Percentiles rank a stretch among this genome's conserved stretches.
Conservation (phyloP, 2,888 invertebrate genomes). For the Amiota mariae region DNA sequence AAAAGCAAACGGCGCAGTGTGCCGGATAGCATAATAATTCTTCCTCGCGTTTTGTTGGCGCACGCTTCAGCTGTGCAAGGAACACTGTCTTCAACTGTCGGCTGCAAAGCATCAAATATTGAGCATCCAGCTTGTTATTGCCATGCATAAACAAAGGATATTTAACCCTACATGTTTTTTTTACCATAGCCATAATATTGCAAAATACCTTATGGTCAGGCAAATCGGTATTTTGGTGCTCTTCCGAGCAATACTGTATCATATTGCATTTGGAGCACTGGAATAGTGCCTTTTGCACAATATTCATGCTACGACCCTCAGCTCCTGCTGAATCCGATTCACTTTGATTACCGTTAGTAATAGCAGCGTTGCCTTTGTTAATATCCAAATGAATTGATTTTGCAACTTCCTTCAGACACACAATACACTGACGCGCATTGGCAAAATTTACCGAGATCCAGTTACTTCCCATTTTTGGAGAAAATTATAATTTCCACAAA, state of each 20-base stretch:
- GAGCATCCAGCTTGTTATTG: constrained; percentile 4
- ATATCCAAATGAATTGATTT: not conserved
- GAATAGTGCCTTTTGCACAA: not conserved
- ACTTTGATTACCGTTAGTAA: not conserved
- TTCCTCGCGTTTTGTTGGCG: constrained; percentile 55
- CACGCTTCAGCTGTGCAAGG: constrained; percentile 47
- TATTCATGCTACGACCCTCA: not conserved
- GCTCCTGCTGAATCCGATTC: not conserved
- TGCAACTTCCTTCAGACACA: not conserved
- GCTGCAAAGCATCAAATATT: constrained; percentile 50
- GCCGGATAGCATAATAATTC: constrained; percentile 63
- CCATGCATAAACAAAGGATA: constrained; percentile 57
- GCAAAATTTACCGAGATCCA: not conserved
- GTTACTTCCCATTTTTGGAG: not conserved
- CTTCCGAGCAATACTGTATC: constrained; percentile 78
- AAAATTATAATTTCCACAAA: too few relatives aligned
- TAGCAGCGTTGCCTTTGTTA: not conserved
- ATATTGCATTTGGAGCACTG: constrained; percentile 78
- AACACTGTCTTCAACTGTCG: constrained; percentile 57
- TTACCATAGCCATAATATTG: constrained; percentile 68
- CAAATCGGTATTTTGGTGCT: constrained; percentile 81
- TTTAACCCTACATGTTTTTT: constrained; percentile 36
- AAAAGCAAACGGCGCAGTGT: constrained; percentile 61
- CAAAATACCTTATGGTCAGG: constrained; percentile 77
- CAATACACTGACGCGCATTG: not conserved